These are phyloP conservation scores for Lamproptera curius DNA, from an alignment of 2,888 invertebrate genomes.

Conservation along the genomic window DNA sequence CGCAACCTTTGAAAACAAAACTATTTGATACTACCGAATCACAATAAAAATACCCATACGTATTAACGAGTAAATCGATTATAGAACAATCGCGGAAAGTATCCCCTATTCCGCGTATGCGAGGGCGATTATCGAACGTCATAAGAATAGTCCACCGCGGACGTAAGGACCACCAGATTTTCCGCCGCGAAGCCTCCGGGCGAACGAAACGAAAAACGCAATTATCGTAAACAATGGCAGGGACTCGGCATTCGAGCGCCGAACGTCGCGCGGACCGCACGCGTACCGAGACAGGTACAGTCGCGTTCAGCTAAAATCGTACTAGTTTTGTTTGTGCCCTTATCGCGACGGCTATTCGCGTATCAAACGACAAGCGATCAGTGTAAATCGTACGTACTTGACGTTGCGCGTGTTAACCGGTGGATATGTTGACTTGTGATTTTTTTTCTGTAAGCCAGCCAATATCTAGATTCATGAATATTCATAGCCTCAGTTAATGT, in stretches of 20 bases:
- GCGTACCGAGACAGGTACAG: constrained; percentile 44
- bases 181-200: constrained; percentile 65
- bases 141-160: too few species aligned
- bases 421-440: constrained; percentile 33
- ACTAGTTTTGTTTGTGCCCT: constrained; percentile 46
- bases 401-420: constrained; percentile 43
- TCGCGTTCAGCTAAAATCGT: constrained; percentile 36
- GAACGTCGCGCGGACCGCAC: constrained; percentile 61
- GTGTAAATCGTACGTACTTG: constrained; percentile 49
- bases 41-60: too few species aligned
- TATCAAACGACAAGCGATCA: constrained; percentile 27
- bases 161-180: constrained; percentile 64
- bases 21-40: too few species aligned
- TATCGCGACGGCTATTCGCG: constrained; percentile 37
- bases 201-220: constrained; percentile 70
- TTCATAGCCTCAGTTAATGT: constrained; percentile 48
- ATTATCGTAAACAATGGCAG: constrained; percentile 73
- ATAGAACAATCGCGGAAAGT: too few species aligned
- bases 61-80: too few species aligned
- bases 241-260: constrained; percentile 66
- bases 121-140: too few species aligned
- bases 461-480: constrained; percentile 48
- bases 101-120: too few species aligned
- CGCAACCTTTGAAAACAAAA: constrained; percentile 76
- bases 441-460: constrained; percentile 22